phyloP scores from a whole-genome alignment of 2,113 vertebrate species.

The Isichthys henryi region DNA sequence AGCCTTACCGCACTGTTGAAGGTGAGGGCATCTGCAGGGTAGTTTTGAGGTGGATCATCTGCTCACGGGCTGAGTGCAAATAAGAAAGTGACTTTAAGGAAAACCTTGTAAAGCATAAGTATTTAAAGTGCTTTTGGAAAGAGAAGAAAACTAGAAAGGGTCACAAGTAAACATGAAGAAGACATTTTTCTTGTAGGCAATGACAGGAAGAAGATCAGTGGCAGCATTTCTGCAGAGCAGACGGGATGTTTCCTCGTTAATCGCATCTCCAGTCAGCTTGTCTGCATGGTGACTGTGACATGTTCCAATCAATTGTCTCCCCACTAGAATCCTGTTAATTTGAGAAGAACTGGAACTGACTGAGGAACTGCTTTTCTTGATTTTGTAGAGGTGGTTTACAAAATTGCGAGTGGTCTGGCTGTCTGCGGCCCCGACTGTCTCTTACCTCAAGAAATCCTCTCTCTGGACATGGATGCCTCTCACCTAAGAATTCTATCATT shows the following conservation, averaged over 20 bases:
- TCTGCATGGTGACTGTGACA: background rate
- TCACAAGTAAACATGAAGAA: background rate
- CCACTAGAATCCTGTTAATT: background rate
- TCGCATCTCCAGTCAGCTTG: background rate
- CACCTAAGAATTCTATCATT: background rate
- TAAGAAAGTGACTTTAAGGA: background rate
- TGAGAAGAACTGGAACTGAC: background rate
- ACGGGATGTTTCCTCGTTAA: background rate
- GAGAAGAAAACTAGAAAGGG: background rate
- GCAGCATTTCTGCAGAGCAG: background rate
- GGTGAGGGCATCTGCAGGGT: background rate
- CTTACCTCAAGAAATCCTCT: background rate
- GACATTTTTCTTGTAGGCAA: background rate
- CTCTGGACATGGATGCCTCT: background rate
- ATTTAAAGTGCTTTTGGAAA: background rate
- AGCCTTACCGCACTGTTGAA: background rate
- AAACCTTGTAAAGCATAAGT: background rate
- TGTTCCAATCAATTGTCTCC: background rate
- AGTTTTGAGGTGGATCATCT: background rate
- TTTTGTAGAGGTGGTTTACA: background rate
- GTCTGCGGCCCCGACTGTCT: background rate
- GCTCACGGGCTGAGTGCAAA: background rate
- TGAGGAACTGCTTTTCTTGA: background rate
- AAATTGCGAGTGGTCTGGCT: background rate
- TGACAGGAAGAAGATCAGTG: background rate